Conservation (phyloP, 2,888 invertebrate genomes). For the Catocala nupta region DNA sequence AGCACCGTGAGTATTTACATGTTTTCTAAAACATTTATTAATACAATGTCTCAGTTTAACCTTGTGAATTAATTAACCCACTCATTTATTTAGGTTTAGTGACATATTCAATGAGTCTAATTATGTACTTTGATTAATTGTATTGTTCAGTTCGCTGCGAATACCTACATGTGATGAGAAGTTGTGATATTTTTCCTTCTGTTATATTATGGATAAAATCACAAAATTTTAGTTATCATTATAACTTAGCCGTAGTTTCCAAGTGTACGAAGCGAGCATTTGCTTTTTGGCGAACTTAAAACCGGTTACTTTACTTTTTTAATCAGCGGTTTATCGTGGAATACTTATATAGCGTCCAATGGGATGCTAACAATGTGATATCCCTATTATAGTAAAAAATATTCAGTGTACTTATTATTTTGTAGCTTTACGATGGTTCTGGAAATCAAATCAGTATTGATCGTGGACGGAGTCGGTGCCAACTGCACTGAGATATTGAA, state of each 20-base stretch:
- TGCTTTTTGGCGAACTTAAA: slow-evolving; percentile 17
- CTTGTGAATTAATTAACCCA: too few species aligned
- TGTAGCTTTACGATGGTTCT: slow-evolving; percentile 78
- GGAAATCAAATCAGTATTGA: slow-evolving; percentile 92
- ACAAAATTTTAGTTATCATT: too few species aligned
- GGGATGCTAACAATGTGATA: too few species aligned
- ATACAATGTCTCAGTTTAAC: too few species aligned
- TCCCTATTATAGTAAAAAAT: not conserved
- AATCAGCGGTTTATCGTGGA: slow-evolving; percentile 5
- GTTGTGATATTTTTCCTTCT: not conserved
- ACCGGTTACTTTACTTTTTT: slow-evolving; percentile 30
- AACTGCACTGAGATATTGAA: slow-evolving; percentile 94
- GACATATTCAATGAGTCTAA: not conserved
- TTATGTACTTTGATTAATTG: not conserved
- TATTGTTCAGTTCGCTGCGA: slow-evolving; percentile 1
- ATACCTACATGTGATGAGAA: slow-evolving; percentile 2
- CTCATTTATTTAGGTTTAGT: too few species aligned
- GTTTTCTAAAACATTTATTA: not conserved
- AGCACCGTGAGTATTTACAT: slow-evolving; percentile 31
- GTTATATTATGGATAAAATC: too few species aligned
- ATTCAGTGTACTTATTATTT: not conserved
- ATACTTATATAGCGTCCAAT: not conserved
- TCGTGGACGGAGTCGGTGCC: slow-evolving; percentile 97
- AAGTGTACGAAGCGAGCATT: slow-evolving; percentile 3
- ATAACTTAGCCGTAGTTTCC: not conserved